phyloP scores from a whole-genome alignment of 53 echinoderm and acorn worm genomes.

The Glandiceps talaboti region DNA sequence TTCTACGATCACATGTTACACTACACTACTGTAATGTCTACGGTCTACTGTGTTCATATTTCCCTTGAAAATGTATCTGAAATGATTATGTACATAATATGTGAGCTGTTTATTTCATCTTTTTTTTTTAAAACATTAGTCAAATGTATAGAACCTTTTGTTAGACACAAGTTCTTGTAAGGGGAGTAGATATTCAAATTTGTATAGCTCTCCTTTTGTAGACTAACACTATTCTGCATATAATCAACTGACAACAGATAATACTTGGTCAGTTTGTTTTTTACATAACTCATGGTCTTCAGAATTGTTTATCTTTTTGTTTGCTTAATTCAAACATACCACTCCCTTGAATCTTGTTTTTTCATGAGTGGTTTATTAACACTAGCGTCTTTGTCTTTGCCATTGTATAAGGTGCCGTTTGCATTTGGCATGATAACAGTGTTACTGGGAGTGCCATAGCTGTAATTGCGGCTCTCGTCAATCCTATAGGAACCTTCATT shows the following conservation, averaged over 20 bases:
- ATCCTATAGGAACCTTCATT: constrained; percentile 99
- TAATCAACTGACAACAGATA: too few species aligned
- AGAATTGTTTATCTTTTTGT: background rate
- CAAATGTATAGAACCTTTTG: too few species aligned
- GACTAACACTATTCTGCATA: too few species aligned
- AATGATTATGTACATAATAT: background rate
- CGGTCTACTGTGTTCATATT: too few species aligned
- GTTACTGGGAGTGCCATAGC: background rate
- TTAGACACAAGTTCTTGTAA: too few species aligned
- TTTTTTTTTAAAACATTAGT: too few species aligned
- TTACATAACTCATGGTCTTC: background rate
- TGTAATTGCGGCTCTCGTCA: constrained; percentile 93
- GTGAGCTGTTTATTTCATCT: background rate
- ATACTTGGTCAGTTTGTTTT: too few species aligned
- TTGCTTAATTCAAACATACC: background rate
- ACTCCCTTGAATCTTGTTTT: background rate
- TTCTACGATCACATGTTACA: too few species aligned
- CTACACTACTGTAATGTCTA: too few species aligned
- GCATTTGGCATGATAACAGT: background rate
- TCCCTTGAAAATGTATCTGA: background rate
- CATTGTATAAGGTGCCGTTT: background rate
- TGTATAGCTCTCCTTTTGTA: too few species aligned
- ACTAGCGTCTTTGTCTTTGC: background rate
- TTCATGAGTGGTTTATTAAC: background rate
- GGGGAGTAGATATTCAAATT: too few species aligned